These are phyloP conservation scores for Sycophila sp. DNA, from an alignment of 1,140 invertebrate species.

Conservation along the genomic window DNA sequence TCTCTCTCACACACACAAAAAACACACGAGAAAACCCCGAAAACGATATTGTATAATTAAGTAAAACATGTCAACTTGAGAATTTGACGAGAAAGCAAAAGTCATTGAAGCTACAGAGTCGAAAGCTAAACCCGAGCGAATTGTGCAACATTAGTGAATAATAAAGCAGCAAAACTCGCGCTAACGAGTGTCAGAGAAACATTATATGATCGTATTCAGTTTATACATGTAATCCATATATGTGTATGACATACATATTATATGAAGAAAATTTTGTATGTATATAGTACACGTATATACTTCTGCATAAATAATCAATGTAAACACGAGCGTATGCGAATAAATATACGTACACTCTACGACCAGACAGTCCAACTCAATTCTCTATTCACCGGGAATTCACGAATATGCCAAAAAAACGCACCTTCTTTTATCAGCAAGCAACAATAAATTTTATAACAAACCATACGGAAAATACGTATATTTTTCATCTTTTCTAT, in stretches of 20 bases:
- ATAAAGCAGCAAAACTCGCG: too few species aligned
- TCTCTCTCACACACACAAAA: conserved; percentile 23
- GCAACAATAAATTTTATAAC: conserved; percentile 24
- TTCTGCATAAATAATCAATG: conserved; percentile 38
- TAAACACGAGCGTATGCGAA: conserved; percentile 34
- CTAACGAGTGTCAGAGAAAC: too few species aligned
- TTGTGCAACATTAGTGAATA: too few species aligned
- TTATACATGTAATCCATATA: conserved; percentile 23
- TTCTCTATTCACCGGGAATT: not conserved
- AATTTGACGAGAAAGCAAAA: too few species aligned
- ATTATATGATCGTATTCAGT: not conserved
- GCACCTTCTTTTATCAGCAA: conserved; percentile 32
- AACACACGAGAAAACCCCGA: too few species aligned
- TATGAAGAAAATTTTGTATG: conserved; percentile 28
- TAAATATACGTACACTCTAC: conserved; percentile 16
- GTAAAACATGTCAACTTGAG: too few species aligned
- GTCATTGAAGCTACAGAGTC: too few species aligned
- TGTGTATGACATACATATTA: conserved; percentile 22
- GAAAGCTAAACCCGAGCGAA: too few species aligned
- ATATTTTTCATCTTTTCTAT: conserved; percentile 56
- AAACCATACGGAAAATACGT: not conserved
- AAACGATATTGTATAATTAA: not conserved
- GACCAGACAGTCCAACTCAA: not conserved
- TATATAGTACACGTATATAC: conserved; percentile 38
- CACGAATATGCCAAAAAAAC: conserved; percentile 29